These are phyloP conservation scores for Hydractinia echinata DNA, from an alignment of 30 jellyfish, hydroid and myxozoan species.

Conservation along the genomic window DNA sequence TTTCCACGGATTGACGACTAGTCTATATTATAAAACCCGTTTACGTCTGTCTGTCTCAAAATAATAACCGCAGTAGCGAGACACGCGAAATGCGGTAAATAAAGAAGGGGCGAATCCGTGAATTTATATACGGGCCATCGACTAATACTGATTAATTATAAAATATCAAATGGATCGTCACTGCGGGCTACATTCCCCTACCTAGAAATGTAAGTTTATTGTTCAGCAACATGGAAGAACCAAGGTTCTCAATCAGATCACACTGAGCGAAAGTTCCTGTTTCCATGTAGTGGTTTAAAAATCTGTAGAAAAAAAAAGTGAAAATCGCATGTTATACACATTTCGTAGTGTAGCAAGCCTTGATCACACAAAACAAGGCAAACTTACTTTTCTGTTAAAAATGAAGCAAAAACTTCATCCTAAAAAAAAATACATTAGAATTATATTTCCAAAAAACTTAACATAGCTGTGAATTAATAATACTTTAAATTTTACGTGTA, in stretches of 20 bases:
- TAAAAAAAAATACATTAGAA: constrained; percentile 9
- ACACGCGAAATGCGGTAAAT: too few relatives aligned
- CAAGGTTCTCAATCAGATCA: constrained; percentile 77
- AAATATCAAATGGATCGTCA: too few relatives aligned
- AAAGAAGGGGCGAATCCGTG: too few relatives aligned
- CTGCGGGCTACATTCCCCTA: too few relatives aligned
- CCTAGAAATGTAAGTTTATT: constrained; percentile 82
- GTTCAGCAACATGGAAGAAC: constrained; percentile 82
- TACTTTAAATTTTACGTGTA: neutral
- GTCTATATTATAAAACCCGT: too few relatives aligned
- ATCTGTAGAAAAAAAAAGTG: constrained; percentile 37
- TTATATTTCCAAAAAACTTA: too few relatives aligned
- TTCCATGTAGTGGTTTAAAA: constrained; percentile 62
- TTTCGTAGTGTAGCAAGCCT: neutral
- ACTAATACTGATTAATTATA: too few relatives aligned
- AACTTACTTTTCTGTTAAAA: constrained; percentile 67
- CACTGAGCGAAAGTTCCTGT: constrained; percentile 73
- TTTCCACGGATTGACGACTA: too few relatives aligned
- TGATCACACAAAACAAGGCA: neutral
- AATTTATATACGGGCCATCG: too few relatives aligned
- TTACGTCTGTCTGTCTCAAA: too few relatives aligned
- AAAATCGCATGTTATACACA: neutral
- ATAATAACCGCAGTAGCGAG: too few relatives aligned
- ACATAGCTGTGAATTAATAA: neutral
- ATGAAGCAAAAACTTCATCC: constrained; percentile 74